phyloP scores from a whole-genome alignment of 2,888 invertebrate genomes.

The Homarus gammarus region DNA sequence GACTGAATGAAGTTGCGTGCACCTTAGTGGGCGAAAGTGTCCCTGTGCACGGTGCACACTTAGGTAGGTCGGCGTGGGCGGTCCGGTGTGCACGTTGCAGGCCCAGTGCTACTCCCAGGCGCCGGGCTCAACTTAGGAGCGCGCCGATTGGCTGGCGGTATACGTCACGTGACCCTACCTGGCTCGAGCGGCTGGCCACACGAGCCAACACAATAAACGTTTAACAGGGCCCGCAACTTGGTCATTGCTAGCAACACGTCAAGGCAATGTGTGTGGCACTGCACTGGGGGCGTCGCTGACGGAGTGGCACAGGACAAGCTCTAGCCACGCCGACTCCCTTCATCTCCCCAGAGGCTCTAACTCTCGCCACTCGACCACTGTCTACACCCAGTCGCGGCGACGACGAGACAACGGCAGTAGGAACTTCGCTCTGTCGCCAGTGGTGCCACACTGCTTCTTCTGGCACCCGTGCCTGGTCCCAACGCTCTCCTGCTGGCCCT shows the following conservation, averaged over 20 bases:
- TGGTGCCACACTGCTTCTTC: constrained; percentile 61
- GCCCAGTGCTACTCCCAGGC: constrained; percentile 69
- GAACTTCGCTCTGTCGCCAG: constrained; percentile 64
- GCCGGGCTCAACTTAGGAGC: constrained; percentile 71
- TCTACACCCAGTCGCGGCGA: constrained; percentile 65
- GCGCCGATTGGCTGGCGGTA: constrained; percentile 72
- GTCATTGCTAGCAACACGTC: constrained; percentile 75
- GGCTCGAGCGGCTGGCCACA: constrained; percentile 73
- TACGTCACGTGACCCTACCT: constrained; percentile 73
- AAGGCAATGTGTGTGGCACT: constrained; percentile 74
- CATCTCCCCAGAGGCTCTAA: constrained; percentile 40
- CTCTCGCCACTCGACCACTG: constrained; percentile 38
- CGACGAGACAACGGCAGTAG: constrained; percentile 57
- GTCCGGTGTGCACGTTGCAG: constrained; percentile 73
- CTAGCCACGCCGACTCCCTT: constrained; percentile 54
- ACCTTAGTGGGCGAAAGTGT: constrained; percentile 22
- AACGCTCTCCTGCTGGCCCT: constrained; percentile 37
- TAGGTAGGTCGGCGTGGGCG: constrained; percentile 69
- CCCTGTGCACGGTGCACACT: constrained; percentile 43
- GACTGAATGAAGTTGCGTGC: constrained; percentile 3
- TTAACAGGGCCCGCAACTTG: constrained; percentile 75
- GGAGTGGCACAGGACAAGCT: constrained; percentile 54
- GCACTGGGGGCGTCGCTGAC: constrained; percentile 66
- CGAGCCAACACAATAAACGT: constrained; percentile 75
- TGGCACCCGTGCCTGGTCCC: constrained; percentile 54